A percentile compares a stretch with the other conserved stretches of the same genome.
These are phyloP conservation scores for Heliconius eleuchia DNA, from an alignment of 1,140 invertebrate species.

Conservation along the genomic window DNA sequence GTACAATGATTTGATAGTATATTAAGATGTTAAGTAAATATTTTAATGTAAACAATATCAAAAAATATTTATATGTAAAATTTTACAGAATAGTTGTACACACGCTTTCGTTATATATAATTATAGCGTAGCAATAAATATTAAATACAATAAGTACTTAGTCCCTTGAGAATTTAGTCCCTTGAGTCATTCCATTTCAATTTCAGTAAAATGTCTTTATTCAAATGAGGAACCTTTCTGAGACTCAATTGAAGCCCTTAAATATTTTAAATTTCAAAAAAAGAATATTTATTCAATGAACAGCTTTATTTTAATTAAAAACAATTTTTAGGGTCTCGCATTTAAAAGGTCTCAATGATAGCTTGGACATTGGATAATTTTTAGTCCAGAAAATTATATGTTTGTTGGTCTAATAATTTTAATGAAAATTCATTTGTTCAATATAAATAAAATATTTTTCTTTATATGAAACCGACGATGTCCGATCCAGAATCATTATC, in stretches of 20 bases:
- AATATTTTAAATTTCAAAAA: background rate
- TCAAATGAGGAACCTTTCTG: conserved; percentile 3
- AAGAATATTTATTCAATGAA: conserved; percentile 1
- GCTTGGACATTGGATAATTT: background rate
- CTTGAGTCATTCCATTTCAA: background rate
- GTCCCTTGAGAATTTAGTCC: background rate
- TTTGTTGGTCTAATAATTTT: background rate
- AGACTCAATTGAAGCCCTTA: background rate
- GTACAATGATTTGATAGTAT: no score
- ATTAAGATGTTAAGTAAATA: no score
- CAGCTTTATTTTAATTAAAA: background rate
- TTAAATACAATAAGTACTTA: background rate
- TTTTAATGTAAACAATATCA: no score
- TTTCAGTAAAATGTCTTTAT: background rate
- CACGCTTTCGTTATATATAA: background rate
- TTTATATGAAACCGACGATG: no score
- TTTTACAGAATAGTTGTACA: no score
- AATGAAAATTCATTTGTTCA: no score
- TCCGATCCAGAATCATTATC: no score
- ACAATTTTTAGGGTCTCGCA: background rate
- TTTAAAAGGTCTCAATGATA: background rate
- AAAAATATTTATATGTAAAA: no score
- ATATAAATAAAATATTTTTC: no score
- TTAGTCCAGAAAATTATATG: background rate
- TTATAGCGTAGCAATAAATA: background rate